These are phyloP conservation scores for Melanotus villosus DNA, from an alignment of 2,888 invertebrate species.

Conservation along the genomic window DNA sequence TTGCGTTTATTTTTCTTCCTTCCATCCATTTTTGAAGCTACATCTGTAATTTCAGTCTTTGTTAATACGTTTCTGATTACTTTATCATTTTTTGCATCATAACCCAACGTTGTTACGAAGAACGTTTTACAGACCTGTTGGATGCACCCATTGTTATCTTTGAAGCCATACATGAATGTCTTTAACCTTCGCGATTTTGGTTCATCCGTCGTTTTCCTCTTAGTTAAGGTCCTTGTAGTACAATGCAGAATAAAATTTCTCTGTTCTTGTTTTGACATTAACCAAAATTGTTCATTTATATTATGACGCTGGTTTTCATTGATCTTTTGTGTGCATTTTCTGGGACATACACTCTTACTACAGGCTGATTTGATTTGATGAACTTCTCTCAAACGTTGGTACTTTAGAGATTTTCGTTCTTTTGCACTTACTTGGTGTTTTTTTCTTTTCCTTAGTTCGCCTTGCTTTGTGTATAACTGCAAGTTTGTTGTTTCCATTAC, in stretches of 20 bases:
- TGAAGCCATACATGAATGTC: not conserved
- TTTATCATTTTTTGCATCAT: not conserved
- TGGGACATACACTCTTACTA: not conserved
- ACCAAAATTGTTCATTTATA: not conserved
- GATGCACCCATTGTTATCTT: not conserved
- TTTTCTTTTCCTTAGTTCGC: not conserved
- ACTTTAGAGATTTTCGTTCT: not conserved
- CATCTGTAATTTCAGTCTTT: no score
- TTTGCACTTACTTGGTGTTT: not conserved
- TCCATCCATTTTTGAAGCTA: no score
- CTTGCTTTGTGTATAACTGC: not conserved
- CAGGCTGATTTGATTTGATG: not conserved
- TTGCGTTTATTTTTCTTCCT: no score
- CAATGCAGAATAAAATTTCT: not conserved
- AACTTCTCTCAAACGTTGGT: not conserved
- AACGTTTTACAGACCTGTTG: not conserved
- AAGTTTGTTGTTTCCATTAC: not conserved
- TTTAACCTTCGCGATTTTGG: not conserved
- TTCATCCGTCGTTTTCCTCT: not conserved
- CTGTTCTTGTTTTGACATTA: not conserved
- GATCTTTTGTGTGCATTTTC: not conserved
- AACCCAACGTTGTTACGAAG: not conserved
- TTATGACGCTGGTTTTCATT: not conserved
- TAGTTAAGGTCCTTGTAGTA: not conserved
- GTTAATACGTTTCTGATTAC: not conserved